These are phyloP conservation scores for Tachycineta bicolor DNA, from an alignment of 2,113 vertebrate genomes.

Conservation along the genomic window DNA sequence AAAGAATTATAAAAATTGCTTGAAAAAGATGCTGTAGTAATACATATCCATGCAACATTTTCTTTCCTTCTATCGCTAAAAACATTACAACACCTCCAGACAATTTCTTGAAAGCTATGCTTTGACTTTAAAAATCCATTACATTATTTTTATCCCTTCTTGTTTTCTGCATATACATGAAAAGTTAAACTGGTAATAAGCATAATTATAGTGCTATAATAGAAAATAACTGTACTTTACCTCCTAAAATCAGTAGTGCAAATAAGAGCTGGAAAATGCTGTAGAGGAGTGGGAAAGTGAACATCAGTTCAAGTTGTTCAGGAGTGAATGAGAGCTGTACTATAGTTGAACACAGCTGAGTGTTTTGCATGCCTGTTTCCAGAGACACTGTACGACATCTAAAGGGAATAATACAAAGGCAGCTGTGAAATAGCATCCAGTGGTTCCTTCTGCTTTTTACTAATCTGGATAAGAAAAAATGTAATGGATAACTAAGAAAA, in stretches of 20 bases:
- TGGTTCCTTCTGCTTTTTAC: neutral
- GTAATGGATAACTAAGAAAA: neutral
- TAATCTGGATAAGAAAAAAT: neutral
- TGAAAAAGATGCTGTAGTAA: neutral
- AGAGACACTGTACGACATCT: constrained; percentile 93
- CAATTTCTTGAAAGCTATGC: neutral
- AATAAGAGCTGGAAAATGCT: constrained; percentile 89
- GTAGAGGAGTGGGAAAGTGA: constrained; percentile 95
- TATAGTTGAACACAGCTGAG: constrained; percentile 92
- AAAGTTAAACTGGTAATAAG: neutral
- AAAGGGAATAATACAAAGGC: neutral
- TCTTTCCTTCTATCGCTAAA: neutral
- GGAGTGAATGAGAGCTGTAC: constrained; percentile 89
- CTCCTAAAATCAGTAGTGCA: constrained; percentile 71
- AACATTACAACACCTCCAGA: neutral
- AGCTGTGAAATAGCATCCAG: neutral
- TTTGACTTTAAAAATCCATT: neutral
- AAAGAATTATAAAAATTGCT: neutral
- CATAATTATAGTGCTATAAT: neutral
- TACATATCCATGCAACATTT: neutral
- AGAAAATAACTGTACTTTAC: constrained; percentile 69
- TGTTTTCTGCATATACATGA: neutral
- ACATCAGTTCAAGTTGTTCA: constrained; percentile 85
- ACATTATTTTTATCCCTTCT: neutral
- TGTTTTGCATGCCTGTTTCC: constrained; percentile 95